Evolutionary conservation across 2,888 invertebrate species (phyloP).

Genomic region (Ethmia dodecea): DNA sequence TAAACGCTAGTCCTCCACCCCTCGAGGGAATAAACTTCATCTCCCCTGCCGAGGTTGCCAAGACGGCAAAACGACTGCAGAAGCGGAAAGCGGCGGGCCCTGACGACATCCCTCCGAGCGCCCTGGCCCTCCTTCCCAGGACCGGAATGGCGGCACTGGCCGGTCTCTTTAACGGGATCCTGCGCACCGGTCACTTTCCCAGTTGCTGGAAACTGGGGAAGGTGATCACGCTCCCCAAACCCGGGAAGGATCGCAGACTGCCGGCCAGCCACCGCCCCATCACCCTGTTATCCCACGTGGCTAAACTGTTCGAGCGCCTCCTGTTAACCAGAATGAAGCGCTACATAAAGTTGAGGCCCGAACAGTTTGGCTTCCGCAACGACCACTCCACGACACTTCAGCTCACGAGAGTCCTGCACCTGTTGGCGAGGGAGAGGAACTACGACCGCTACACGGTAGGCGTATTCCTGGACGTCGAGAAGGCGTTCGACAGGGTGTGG

Average conservation of each 20-base stretch:
- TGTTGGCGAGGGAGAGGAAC: background rate
- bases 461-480: no score
- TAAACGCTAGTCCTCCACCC: background rate
- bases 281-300: no score
- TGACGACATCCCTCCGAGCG: slow-evolving; percentile 2
- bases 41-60: background rate
- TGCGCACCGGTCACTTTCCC: slow-evolving; percentile 20
- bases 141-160: no score
- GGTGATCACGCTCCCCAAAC: no score
- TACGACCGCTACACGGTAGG: background rate
- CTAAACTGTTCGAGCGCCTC: background rate
- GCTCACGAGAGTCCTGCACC: background rate
- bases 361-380: background rate
- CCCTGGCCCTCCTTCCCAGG: slow-evolving; percentile 3
- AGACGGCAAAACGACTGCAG: no score
- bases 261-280: slow-evolving; percentile 10
- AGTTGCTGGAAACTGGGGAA: slow-evolving; percentile 13
- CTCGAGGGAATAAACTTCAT: slow-evolving; percentile 6
- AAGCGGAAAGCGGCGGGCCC: slow-evolving; percentile 4
- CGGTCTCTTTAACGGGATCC: slow-evolving; percentile 16
- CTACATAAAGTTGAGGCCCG: background rate
- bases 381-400: slow-evolving; percentile 21
- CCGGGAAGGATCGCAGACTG: no score
- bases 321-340: background rate
- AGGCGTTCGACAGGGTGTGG: no score